Base-by-base conservation (phyloP, 2,888 invertebrate genomes). In the Philaethria dido region DNA sequence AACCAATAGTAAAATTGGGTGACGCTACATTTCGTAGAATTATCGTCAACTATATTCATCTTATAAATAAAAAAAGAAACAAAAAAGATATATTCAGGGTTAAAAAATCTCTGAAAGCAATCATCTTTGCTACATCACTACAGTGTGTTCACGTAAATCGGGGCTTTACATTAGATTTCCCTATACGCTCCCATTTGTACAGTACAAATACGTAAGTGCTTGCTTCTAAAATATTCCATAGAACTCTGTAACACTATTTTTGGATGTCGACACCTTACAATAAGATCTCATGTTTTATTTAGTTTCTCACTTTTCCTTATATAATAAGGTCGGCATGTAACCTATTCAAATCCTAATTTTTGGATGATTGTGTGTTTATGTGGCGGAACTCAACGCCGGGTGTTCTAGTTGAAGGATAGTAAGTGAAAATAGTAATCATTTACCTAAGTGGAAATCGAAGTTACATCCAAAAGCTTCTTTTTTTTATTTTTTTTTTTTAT, bases 151-250 rank as follows among this genome's bases (percentile, higher is more conserved):
- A 29, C 25, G 60, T 45, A 25, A 45, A 60, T 60, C 60, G 45
- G 16, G 13, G 47, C 60, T 60, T 60, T 60, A 47, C 60, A 60
- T 60, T 60, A 60, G 60, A 60, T 60, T 47, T 47, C 45, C 60
- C 60, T 16, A n/a, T 33, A 60, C 45, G 14, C 45, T 11, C 9
- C 18, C 20, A 47, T 14, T 60, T 47, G 60, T 60, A 42, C 22
- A 47, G 45, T 6, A 47, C 25, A 45, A 60, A 47, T 18, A 45
- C 45, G 60, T 47, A 29, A 60, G 60, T 57, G 42, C 42, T 25
- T 25, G 16, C 42, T 29, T 22, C n/a, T 42, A 42, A 57, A 42
- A 42, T 42, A 42, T 61, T 48, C 45, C 33, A 60, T 33, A 42
- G 57, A 16, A 25, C n/a, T 57, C 22, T 25, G 42, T 16, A 57